Percentiles rank a stretch among this genome's conserved stretches.
These are phyloP conservation scores for Pherbina coryleti DNA, from an alignment of 2,888 invertebrate genomes.

Conservation along the genomic window DNA sequence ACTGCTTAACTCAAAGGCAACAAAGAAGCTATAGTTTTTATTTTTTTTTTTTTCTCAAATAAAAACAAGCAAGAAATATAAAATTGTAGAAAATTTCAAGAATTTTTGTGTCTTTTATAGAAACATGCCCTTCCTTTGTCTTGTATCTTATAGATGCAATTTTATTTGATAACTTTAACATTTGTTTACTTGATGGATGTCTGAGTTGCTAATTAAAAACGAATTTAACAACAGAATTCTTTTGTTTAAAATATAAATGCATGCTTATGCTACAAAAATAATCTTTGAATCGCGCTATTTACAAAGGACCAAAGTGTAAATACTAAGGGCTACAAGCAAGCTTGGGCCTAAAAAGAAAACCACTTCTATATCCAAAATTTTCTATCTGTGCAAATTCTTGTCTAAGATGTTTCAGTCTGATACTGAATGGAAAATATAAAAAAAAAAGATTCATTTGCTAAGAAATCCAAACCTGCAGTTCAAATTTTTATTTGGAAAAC, in stretches of 20 bases:
- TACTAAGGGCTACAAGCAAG: not conserved
- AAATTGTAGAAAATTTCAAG: not conserved
- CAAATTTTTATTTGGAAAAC: too few species aligned
- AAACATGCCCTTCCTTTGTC: too few species aligned
- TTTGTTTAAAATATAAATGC: not conserved
- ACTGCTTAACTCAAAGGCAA: not conserved
- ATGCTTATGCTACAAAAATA: too few species aligned
- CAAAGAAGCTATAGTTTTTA: slow-evolving; percentile 3
- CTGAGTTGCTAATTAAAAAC: slow-evolving; percentile 29
- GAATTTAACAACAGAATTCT: slow-evolving; percentile 27
- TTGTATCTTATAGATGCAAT: too few species aligned
- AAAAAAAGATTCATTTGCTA: too few species aligned
- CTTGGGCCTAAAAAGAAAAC: not conserved
- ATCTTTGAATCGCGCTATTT: not conserved
- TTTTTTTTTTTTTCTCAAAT: not conserved
- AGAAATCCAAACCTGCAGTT: too few species aligned
- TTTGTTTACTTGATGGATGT: not conserved
- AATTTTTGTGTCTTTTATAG: not conserved
- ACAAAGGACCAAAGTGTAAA: not conserved
- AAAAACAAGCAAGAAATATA: not conserved
- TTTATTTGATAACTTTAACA: too few species aligned
- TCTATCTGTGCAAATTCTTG: too few species aligned
- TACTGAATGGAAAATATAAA: too few species aligned
- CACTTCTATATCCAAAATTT: not conserved
- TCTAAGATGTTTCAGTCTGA: too few species aligned